phyloP scores from a whole-genome alignment of 2,113 vertebrate genomes.

The Micromys minutus region DNA sequence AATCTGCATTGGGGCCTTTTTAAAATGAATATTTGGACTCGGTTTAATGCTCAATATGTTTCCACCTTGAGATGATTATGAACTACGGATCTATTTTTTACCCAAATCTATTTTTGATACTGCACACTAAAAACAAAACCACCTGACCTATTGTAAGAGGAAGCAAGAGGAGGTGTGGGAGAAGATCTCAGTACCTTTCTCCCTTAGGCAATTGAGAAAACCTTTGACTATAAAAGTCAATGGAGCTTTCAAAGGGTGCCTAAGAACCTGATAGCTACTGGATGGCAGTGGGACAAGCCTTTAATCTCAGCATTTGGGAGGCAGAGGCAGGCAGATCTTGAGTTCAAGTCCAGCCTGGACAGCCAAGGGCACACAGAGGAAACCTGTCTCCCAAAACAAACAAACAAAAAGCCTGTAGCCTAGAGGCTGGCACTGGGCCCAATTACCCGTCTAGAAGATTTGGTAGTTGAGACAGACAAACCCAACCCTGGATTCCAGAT shows the following conservation, averaged over 20 bases:
- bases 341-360: not conserved
- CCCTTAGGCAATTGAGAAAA: not conserved
- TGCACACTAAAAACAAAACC: conserved; percentile 50
- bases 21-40: conserved; percentile 27
- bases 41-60: conserved; percentile 12
- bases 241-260: not conserved
- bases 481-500: not conserved
- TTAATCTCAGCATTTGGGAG: not conserved
- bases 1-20: not conserved
- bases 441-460: rapidly evolving
- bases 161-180: not conserved
- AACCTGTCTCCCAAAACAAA: not conserved
- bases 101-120: conserved; percentile 19
- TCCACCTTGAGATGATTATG: conserved; percentile 3
- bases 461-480: not conserved
- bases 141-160: conserved; percentile 25
- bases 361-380: not conserved
- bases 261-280: not conserved
- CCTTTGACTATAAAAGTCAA: not conserved
- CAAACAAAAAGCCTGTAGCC: not conserved
- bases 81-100: conserved; percentile 19
- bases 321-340: not conserved
- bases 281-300: not conserved
- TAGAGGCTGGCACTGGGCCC: not conserved
- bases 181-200: not conserved